Evolutionary conservation across 2,888 invertebrate species (phyloP), one percentile per base, ranked within the genome.

Genomic region (Incurvaria masculella): DNA sequence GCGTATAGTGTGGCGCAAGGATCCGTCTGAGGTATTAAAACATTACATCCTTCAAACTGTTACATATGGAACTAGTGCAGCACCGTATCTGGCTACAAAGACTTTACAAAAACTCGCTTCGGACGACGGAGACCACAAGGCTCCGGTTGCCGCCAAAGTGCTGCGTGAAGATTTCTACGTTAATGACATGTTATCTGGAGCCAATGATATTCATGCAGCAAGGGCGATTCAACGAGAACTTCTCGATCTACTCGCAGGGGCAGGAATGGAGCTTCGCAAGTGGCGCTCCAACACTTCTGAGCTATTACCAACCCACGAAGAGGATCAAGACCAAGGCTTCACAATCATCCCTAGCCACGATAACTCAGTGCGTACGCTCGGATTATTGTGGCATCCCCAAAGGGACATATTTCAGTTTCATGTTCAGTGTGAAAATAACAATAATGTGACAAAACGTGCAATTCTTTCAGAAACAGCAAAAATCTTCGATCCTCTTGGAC

Each of bases 161-260:
- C 16, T 45, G 14, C 14, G 11, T 2, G 20, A 39, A 8, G 20
- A 45, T 6, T 45, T 45, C 38, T 45, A 45, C 21, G 21, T 45
- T 20, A 39, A 45, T 39, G 45, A 44, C 33, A 20, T 44, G 33
- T 14, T 44, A 19, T 33, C 33, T 14, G 44, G 44, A 10, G 14
- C 33, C 33, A 33, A 33, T n/a, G 33, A 33, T n/a, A 33, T 33
- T n/a, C 8, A 33, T 14, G 33, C 3, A n/a, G 33, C 14, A 33
- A 33, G 14, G 33, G 33, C 14, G 33, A 33, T 14, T 33, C 33
- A 33, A 11, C 33, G 33, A 33, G 33, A 33, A n/a, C 33, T 33
- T n/a, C 8, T 33, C 33, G 33, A 33, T n/a, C 14, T 33, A 33
- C 33, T 33, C 33, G 3, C 8, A 14, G 33, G 33, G 14, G 33